Evolutionary conservation across 2,797 vertebrate species (phyloP), one percentile per base, ranked within the genome.

Genomic region (Pangasius macronema): DNA sequence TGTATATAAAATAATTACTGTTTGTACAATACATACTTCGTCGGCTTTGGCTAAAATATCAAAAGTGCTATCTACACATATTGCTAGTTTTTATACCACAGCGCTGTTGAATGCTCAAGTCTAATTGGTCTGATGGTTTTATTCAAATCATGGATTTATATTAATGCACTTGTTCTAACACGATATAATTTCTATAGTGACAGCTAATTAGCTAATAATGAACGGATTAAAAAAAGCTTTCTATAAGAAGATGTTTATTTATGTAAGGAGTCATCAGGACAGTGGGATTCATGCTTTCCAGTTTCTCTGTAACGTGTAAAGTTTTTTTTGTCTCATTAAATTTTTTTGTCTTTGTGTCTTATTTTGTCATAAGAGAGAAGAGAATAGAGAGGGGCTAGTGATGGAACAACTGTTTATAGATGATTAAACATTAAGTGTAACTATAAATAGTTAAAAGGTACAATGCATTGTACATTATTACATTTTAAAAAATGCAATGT

Each of bases 1-100:
- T 63, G 65, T 82, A 30, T 79, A 72, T 30, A 63, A 33, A 70
- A 61, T 86, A 82, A 88, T 77, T 51, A 68, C 30, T 39, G 39
- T 73, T 70, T 75, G 42, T 11, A 85, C 36, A 81, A 33, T 11
- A 85, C n/a, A 81, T 61, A 65, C 79, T 70, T 63, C 6, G 53
- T 84, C 79, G 67, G 39, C 33, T 84, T 39, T 85, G 63, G 42
- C n/a, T 73, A n/a, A 77, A 53, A 30, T 42, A 51, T 76, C 51
- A 49, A 10, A 49, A 46, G 14, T 20, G 1, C 27, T 79, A 9
- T 57, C 18, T 79, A 36, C 18, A 76, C 14, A 30, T 33, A 51
- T 53, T 51, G 27, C n/a, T 51, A 51, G 24, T n/a, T 77, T 55
- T 33, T 77, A 33, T 33, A 36, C 36, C 49, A 30, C 27, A n/a